phyloP scores from a whole-genome alignment of 1,140 invertebrate genomes.

The Macrosteles quadrilineatus region DNA sequence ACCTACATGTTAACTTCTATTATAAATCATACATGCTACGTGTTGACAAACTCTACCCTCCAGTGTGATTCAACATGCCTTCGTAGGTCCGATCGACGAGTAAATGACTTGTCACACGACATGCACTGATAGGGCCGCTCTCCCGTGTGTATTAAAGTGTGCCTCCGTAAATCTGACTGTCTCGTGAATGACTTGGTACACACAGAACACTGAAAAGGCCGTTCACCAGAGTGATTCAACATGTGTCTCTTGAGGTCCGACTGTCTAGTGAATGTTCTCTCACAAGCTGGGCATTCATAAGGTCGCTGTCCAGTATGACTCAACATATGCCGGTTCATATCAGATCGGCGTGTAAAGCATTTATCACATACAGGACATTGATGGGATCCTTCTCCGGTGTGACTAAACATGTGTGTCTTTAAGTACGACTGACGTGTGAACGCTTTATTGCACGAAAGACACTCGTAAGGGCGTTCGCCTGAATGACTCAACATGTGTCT shows the following conservation, averaged over 20 bases:
- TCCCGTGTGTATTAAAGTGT: constrained; percentile 37
- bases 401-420: constrained; percentile 35
- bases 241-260: constrained; percentile 52
- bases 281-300: constrained; percentile 57
- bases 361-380: constrained; percentile 66
- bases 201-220: constrained; percentile 36
- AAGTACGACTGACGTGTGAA: constrained; percentile 36
- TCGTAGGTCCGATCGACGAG: too few species aligned
- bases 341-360: constrained; percentile 68
- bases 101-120: constrained; percentile 54
- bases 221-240: constrained; percentile 44
- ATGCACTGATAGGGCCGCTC: constrained; percentile 57
- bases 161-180: constrained; percentile 43
- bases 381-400: constrained; percentile 73
- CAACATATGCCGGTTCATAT: neutral
- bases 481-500: constrained; percentile 49
- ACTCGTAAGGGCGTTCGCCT: constrained; percentile 52
- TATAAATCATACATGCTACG: too few species aligned
- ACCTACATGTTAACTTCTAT: too few species aligned
- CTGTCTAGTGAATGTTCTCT: constrained; percentile 51
- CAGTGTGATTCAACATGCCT: too few species aligned
- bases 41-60: too few species aligned
- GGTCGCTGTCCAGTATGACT: constrained; percentile 51
- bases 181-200: constrained; percentile 52
- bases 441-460: constrained; percentile 47